Percentiles rank a stretch among this genome's conserved stretches.
Evolutionary conservation across 2,888 invertebrate species (phyloP).

Genomic region (Craniophora ligustri): DNA sequence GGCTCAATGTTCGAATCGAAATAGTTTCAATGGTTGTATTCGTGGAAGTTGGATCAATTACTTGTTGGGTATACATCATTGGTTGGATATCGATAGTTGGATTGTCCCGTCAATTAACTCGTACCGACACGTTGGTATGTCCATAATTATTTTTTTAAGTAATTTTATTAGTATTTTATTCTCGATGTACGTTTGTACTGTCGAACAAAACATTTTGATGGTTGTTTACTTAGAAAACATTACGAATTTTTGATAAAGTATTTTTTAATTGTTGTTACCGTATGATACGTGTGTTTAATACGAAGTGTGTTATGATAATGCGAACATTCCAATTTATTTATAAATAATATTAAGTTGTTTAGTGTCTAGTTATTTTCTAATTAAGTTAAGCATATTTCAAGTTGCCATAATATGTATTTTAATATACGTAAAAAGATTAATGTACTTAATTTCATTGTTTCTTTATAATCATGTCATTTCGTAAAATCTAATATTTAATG

Average conservation of each 20-base stretch:
- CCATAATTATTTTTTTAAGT: constrained; percentile 82
- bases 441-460: constrained; percentile 80
- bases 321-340: constrained; percentile 76
- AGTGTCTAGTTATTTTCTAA: constrained; percentile 55
- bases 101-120: constrained; percentile 83
- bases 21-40: constrained; percentile 71
- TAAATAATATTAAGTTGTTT: constrained; percentile 66
- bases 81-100: constrained; percentile 64
- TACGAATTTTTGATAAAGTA: constrained; percentile 71
- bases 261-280: constrained; percentile 84
- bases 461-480: constrained; percentile 48
- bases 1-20: constrained; percentile 72
- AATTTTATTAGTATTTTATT: constrained; percentile 74
- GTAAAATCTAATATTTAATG: constrained; percentile 54
- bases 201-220: constrained; percentile 63
- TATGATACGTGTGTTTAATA: constrained; percentile 71
- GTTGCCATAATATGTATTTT: constrained; percentile 85
- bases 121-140: constrained; percentile 74
- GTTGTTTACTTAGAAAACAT: constrained; percentile 66
- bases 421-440: constrained; percentile 66
- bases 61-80: constrained; percentile 61
- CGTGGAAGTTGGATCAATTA: constrained; percentile 63
- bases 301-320: constrained; percentile 66
- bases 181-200: constrained; percentile 55
- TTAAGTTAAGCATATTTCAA: constrained; percentile 67